A percentile compares a stretch with the other conserved stretches of the same genome.
Evolutionary conservation across 1,140 invertebrate species (phyloP).

Genomic region (Lerema accius): DNA sequence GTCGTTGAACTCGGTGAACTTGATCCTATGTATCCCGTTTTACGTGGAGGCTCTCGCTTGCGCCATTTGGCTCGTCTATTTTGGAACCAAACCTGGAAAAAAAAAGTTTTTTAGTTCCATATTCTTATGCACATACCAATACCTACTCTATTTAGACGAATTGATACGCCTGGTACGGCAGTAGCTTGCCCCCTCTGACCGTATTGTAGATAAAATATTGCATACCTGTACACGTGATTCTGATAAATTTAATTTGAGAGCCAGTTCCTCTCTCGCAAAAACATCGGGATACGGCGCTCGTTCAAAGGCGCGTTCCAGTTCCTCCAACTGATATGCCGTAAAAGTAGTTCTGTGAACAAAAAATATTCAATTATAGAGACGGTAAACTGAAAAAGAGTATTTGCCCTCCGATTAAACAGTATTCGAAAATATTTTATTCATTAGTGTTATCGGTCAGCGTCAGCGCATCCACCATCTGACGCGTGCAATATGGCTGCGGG

Average conservation of each 20-base stretch:
- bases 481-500: constrained; percentile 80
- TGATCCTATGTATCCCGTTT: constrained; percentile 91
- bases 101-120: too few relatives aligned
- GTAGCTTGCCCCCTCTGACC: too few relatives aligned
- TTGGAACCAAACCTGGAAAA: constrained; percentile 85
- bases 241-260: constrained; percentile 93
- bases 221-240: constrained; percentile 96
- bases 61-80: constrained; percentile 98
- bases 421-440: constrained; percentile 63
- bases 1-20: constrained; percentile 84
- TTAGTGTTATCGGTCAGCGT: constrained; percentile 58
- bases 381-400: too few relatives aligned
- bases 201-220: too few relatives aligned
- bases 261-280: constrained; percentile 96
- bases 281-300: constrained; percentile 98
- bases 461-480: constrained; percentile 71
- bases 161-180: too few relatives aligned
- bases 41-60: constrained; percentile 98
- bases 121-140: too few relatives aligned
- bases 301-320: constrained; percentile 96
- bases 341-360: constrained; percentile 93
- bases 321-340: constrained; percentile 97
- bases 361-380: too few relatives aligned
- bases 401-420: constrained; percentile 38
- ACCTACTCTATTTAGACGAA: too few relatives aligned